A percentile compares a stretch with the other conserved stretches of the same genome.
These are phyloP conservation scores for Sycophila texana DNA, from an alignment of 2,888 invertebrate species.

Conservation along the genomic window DNA sequence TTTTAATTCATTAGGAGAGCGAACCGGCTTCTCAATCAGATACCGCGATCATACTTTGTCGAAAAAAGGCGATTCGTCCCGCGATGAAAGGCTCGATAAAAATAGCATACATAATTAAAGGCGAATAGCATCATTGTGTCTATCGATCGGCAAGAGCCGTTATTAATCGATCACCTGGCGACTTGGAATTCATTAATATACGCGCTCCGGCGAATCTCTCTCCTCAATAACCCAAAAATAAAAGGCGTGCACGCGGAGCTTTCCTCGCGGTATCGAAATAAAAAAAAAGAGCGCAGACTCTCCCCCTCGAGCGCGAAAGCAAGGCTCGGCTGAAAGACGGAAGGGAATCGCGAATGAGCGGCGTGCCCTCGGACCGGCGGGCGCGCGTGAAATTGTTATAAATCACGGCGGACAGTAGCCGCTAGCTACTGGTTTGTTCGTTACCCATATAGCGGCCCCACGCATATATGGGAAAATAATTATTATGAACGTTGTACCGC, in stretches of 20 bases:
- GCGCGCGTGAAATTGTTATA: slow-evolving; percentile 65
- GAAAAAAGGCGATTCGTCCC: slow-evolving; percentile 5
- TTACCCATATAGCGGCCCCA: slow-evolving; percentile 50
- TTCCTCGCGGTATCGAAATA: neutral
- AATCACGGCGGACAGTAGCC: slow-evolving; percentile 68
- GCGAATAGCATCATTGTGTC: slow-evolving; percentile 10
- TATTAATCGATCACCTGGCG: slow-evolving; percentile 37
- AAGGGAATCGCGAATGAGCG: slow-evolving; percentile 58
- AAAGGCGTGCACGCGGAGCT: no score
- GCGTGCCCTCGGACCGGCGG: slow-evolving; percentile 11
- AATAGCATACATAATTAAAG: slow-evolving; percentile 38
- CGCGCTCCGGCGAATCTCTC: neutral
- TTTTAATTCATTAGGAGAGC: slow-evolving; percentile 4
- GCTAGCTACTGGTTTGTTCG: slow-evolving; percentile 66
- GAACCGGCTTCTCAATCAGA: slow-evolving; percentile 10
- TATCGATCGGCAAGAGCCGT: slow-evolving; percentile 36
- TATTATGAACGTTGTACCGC: slow-evolving; percentile 66
- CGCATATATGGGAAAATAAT: slow-evolving; percentile 71
- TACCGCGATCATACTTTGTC: neutral
- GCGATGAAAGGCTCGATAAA: slow-evolving; percentile 35
- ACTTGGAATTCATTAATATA: slow-evolving; percentile 39
- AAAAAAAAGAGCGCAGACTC: neutral
- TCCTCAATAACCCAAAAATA: no score
- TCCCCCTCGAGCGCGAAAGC: neutral
- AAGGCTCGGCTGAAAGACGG: slow-evolving; percentile 55